Evolutionary conservation across 2,888 invertebrate species (phyloP).

Genomic region (Drosophila gaucha): DNA sequence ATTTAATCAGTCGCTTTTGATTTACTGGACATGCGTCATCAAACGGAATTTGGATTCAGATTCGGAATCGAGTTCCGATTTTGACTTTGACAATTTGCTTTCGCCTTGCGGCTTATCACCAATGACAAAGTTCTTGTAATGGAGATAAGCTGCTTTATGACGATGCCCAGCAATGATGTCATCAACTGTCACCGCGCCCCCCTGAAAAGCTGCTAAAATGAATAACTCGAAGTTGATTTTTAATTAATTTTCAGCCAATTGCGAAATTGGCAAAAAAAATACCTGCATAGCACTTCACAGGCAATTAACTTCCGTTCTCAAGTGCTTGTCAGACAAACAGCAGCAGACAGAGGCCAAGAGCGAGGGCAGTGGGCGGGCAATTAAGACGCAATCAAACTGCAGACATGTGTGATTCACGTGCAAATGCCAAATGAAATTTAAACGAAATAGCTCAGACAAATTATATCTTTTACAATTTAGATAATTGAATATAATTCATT

Average conservation of each 20-base stretch:
- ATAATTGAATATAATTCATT: no score
- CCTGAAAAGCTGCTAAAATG: constrained; percentile 25
- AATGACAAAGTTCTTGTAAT: constrained; percentile 40
- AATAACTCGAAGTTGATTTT: constrained; percentile 34
- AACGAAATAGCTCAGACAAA: no score
- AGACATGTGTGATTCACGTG: constrained; percentile 20
- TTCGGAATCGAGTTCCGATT: constrained; percentile 2
- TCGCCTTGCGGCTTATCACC: constrained; percentile 33
- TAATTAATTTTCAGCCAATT: constrained; percentile 39
- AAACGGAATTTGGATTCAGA: constrained; percentile 20
- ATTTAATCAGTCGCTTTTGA: constrained; percentile 47
- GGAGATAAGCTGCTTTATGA: constrained; percentile 20
- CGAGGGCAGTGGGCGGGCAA: constrained; percentile 3
- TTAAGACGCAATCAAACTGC: constrained; percentile 29
- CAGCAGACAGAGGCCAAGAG: neutral
- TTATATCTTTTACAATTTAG: no score
- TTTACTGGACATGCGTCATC: constrained; percentile 37
- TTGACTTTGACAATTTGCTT: constrained; percentile 4
- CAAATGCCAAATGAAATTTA: neutral
- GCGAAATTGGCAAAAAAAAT: constrained; percentile 21
- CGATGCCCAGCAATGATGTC: constrained; percentile 26
- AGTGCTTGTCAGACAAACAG: constrained; percentile 28
- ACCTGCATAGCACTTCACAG: constrained; percentile 27
- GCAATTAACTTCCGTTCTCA: constrained; percentile 50
- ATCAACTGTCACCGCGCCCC: neutral